Percentiles rank a stretch among this genome's conserved stretches.
Evolutionary conservation across 2,888 invertebrate genomes (phyloP).

Genomic region (Idaea biselata): DNA sequence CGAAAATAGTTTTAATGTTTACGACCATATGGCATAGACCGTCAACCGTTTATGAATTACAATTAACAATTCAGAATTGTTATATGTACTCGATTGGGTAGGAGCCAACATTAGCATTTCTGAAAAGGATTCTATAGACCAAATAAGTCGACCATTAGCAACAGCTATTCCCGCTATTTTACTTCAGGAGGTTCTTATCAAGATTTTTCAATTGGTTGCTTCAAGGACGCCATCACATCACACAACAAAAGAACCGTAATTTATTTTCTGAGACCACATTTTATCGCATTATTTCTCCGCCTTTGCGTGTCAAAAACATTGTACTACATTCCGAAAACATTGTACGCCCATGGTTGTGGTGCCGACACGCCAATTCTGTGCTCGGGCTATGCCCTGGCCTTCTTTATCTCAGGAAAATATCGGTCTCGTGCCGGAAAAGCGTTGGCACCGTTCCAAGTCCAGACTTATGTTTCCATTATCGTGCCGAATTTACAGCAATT

Average conservation of each 20-base stretch:
- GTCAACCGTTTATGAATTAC: neutral
- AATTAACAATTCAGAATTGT: neutral
- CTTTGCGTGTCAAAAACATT: conserved; percentile 52
- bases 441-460: conserved; percentile 60
- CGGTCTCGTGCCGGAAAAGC: conserved; percentile 59
- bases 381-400: conserved; percentile 39
- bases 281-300: conserved; percentile 32
- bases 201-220: conserved; percentile 21
- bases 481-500: conserved; percentile 15
- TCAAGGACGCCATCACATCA: conserved; percentile 26
- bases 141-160: conserved; percentile 18
- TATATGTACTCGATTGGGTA: neutral
- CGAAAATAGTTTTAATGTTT: neutral
- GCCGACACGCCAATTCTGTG: conserved; percentile 45
- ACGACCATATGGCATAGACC: neutral
- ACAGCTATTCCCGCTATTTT: conserved; percentile 13
- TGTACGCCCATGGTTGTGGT: conserved; percentile 32
- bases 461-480: conserved; percentile 45
- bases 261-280: conserved; percentile 5
- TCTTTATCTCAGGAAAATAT: conserved; percentile 67
- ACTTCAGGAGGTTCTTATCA: conserved; percentile 31
- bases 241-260: neutral
- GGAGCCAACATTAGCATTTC: neutral
- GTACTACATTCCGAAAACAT: conserved; percentile 9
- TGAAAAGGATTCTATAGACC: conserved; percentile 8